Evolutionary conservation across 2,113 vertebrate species (phyloP), one percentile per base, ranked within the genome.

Genomic region (Pelecanus crispus): DNA sequence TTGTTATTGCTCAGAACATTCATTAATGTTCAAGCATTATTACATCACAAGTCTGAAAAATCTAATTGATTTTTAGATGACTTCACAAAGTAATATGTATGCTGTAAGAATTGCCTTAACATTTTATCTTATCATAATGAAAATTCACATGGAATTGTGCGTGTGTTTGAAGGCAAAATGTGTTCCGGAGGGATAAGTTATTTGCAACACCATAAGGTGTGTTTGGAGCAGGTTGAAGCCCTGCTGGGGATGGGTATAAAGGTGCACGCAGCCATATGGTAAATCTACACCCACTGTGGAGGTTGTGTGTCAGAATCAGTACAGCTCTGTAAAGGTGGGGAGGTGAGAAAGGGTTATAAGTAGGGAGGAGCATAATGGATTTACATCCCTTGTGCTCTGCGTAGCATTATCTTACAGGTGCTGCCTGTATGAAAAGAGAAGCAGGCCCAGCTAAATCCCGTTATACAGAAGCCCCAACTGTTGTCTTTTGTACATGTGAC

Each of bases 401-500:
- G 3, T 25, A 15, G 55, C 29, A 14, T 81, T 78, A n/a, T 74
- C 44, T 50, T 63, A 38, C 55, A 55, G 63, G 25, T 0, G 0
- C 29, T 92, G 49, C 25, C 17, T 49, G 31, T 67, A 15, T 59
- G 67, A n/a, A 58, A 49, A 34, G 38, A 67, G 70, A 56, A 88
- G 40, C 79, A 65, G 80, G n/a, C 55, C 55, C 65, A 55, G 59
- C 10, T 42, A 70, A 73, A 63, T 26, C 21, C 25, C 0, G 0
- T 50, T 53, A 52, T n/a, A 42, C n/a, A n/a, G 68, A 63, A 81
- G 47, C 45, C 42, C 70, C 40, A 10, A 5, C 40, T 22, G 25
- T 9, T 81, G 21, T 7, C 10, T 92, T 74, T 73, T 6, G 4
- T 29, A 56, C 0, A 0, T 11, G 13, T 47, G 58, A 28, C 29